phyloP scores from a whole-genome alignment of 2,888 invertebrate species.

The Ctena decussata region DNA sequence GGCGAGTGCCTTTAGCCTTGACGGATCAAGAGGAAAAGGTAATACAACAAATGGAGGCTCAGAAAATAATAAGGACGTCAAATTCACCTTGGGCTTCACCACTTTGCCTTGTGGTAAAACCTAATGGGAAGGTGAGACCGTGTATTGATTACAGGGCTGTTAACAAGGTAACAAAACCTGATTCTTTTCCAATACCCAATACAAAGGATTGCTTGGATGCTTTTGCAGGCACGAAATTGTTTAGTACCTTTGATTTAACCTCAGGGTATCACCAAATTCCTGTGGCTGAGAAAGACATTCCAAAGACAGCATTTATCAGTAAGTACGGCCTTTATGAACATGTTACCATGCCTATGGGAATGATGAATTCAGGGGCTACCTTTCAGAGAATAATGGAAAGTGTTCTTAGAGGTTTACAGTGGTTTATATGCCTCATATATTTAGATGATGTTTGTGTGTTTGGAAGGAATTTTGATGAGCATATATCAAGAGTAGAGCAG shows the following conservation, averaged over 20 bases:
- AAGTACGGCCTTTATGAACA: conserved; percentile 60
- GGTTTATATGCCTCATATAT: conserved; percentile 55
- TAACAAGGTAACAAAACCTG: too few species aligned
- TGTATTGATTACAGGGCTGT: too few species aligned
- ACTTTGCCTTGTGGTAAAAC: too few species aligned
- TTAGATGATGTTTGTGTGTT: conserved; percentile 61
- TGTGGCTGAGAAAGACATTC: conserved; percentile 38
- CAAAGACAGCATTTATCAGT: conserved; percentile 61
- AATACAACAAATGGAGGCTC: too few species aligned
- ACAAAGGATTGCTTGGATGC: conserved; percentile 56
- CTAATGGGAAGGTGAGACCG: too few species aligned
- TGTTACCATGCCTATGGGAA: conserved; percentile 50
- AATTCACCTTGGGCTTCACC: too few species aligned
- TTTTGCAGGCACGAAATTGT: conserved; percentile 44
- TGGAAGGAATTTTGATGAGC: conserved; percentile 44
- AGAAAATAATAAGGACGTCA: too few species aligned
- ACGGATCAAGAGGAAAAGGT: too few species aligned
- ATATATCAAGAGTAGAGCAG: conserved; percentile 33
- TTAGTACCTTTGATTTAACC: conserved; percentile 47
- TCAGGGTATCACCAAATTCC: conserved; percentile 61
- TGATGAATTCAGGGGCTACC: conserved; percentile 41
- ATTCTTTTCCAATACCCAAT: conserved; percentile 51
- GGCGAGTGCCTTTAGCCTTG: too few species aligned
- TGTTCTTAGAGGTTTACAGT: conserved; percentile 49
- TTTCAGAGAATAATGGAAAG: conserved; percentile 57